Evolutionary conservation across 2,888 invertebrate genomes (phyloP).

Genomic region (Dascillus cervinus): DNA sequence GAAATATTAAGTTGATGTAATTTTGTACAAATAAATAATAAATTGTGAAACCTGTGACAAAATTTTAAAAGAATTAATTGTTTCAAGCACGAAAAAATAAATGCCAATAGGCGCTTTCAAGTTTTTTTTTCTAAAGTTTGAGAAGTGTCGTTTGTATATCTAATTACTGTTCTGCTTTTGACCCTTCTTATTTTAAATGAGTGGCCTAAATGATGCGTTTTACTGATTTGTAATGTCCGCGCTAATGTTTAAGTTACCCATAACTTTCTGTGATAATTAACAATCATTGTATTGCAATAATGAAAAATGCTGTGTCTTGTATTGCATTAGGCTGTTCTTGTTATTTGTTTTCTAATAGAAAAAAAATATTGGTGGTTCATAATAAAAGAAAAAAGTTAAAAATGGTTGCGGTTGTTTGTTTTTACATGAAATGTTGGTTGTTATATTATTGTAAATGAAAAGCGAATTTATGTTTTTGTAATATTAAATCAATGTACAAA

Average conservation of each 20-base stretch:
- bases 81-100: no score
- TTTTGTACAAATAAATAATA: no score
- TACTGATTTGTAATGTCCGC: conserved; percentile 11
- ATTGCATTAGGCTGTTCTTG: conserved; percentile 39
- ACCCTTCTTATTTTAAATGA: no score
- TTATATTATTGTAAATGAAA: conserved; percentile 19
- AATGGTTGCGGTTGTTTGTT: conserved; percentile 19
- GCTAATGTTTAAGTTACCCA: conserved; percentile 29
- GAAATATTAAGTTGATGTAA: no score
- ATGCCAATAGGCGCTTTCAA: no score
- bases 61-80: no score
- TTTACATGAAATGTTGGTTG: conserved; percentile 19
- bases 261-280: conserved; percentile 45
- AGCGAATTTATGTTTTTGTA: conserved; percentile 22
- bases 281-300: conserved; percentile 45
- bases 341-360: conserved; percentile 31
- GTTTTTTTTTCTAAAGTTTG: no score
- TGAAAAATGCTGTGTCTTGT: conserved; percentile 44
- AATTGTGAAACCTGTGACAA: no score
- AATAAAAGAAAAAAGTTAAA: no score
- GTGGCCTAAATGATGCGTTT: conserved; percentile 13
- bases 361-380: no score
- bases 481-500: conserved; percentile 23
- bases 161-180: no score
- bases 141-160: no score